Evolutionary conservation across 2,888 invertebrate genomes (phyloP), one percentile per base, ranked within the genome.

Genomic region (Crocallis elinguaria): DNA sequence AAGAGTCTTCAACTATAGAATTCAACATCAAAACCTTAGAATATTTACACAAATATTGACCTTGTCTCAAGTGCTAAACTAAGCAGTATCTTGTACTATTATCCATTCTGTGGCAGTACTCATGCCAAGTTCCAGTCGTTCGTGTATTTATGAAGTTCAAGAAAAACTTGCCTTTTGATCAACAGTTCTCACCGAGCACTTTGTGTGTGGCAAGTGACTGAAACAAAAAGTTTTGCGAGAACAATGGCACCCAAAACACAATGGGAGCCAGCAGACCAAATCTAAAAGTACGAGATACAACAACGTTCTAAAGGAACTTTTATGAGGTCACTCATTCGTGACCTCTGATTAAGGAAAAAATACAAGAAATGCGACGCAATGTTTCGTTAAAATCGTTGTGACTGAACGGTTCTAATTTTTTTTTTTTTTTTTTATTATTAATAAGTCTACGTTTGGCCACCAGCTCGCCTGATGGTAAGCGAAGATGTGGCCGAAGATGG

Each of bases 221-320:
- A 56, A 43, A 49, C 49, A 54, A 56, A 46, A 58, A 59, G 50
- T 56, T 59, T 49, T 48, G 36, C 23, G 41, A 50, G 57, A 58
- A 63, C 60, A 63, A 63, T 58, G 49, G 54, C 35, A 11, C 29
- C 51, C 14, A 50, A 39, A 51, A 56, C 51, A 59, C 60, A 58
- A 58, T 56, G 51, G 48, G 30, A 49, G 21, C 21, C 50, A 37
- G n/a, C 42, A 42, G 49, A 59, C 49, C 49, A 36, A 30, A 43
- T 48, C 49, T 49, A 39, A 50, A 56, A 46, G 41, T 51, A 55
- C 53, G 35, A 43, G 27, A 32, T 37, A 42, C 32, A 35, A n/a
- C 16, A n/a, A 42, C 21, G 14, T 27, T 51, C 16, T 21, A 29
- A 30, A 32, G 32, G 36, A 53, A 48, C 46, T 48, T 52, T 45